Base-by-base conservation (phyloP, 2,113 vertebrate species). In the Parotia lawesii region DNA sequence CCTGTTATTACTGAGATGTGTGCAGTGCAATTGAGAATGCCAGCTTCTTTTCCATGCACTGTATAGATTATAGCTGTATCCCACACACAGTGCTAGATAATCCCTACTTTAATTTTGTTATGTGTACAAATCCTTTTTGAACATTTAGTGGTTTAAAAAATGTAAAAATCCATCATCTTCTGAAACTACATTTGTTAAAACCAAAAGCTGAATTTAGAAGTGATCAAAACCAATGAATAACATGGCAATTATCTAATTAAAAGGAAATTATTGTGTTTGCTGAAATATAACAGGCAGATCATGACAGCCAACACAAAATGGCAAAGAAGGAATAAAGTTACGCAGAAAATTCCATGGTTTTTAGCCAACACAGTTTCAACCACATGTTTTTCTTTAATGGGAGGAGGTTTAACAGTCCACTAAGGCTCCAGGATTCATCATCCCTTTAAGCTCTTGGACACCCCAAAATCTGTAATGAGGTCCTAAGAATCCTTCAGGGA, bases 1-100 rank as follows among this genome's bases (percentile, higher is more conserved):
- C 97, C 98, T 98, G 97, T 98, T 98, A 98, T 98, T 98, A 98
- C 97, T 90, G 96, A 97, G 97, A 97, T 96, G 97, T 97, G 97
- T 97, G 97, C 97, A 96, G 91, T 94, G 96, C 96, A 95, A 92
- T 96, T 91, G 90, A 95, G 97, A 97, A 94, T 96, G 95, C 97
- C 94, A 96, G 96, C 95, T 97, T 97, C 94, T 84, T 97, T 97
- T 98, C 97, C 96, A 94, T 92, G 96, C 84, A 79, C 97, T 97
- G 94, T 94, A 93, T 95, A 97, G 97, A 97, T 97, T 95, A 97
- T 96, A 94, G 97, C 95, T 95, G 74, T 93, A 97, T 98, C 97
- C 97, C 98, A 98, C 98, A 98, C 97, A 98, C 98, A 97, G 96
- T 97, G 97, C 96, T 95, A 97, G 96, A 97, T 98, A 97, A 97